Percentiles rank a stretch among this genome's conserved stretches.
These are phyloP conservation scores for Pyrrhura leucotis DNA, from an alignment of 2,797 vertebrate species.

Conservation along the genomic window DNA sequence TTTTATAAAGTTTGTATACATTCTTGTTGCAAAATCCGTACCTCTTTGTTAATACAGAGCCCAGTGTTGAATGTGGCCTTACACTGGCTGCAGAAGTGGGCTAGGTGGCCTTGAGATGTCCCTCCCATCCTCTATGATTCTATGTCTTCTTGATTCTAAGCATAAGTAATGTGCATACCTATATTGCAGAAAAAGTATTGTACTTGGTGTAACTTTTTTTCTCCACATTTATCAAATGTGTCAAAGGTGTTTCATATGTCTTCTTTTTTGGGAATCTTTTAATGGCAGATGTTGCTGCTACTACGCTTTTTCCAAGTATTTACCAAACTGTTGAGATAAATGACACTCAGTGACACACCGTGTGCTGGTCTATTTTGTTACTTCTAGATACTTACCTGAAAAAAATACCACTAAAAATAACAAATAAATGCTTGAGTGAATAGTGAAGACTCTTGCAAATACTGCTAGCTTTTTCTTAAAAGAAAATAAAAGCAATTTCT, in stretches of 20 bases:
- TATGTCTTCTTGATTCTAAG: not conserved
- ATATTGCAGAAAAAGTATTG: not conserved
- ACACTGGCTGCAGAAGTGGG: not conserved
- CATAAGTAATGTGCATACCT: not conserved
- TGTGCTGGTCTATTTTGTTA: not conserved
- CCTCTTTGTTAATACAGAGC: not conserved
- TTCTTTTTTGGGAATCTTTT: not conserved
- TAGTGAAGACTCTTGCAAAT: not conserved
- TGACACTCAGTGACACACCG: not conserved
- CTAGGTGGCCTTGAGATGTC: not conserved
- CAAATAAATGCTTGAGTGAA: not conserved
- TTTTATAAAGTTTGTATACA: not conserved
- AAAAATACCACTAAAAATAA: not conserved
- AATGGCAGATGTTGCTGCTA: not conserved
- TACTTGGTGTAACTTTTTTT: not conserved
- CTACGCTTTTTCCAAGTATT: not conserved
- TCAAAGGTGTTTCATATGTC: not conserved
- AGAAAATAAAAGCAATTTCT: not conserved
- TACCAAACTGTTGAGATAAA: not conserved
- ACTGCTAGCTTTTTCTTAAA: not conserved
- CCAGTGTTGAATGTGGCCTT: not conserved
- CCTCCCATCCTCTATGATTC: not conserved
- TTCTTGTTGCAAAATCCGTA: not conserved
- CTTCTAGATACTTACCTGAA: not conserved
- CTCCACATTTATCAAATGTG: not conserved